A percentile compares a stretch with the other conserved stretches of the same genome.
Evolutionary conservation across 2,797 vertebrate species (phyloP).

Genomic region (Choloepus didactylus): DNA sequence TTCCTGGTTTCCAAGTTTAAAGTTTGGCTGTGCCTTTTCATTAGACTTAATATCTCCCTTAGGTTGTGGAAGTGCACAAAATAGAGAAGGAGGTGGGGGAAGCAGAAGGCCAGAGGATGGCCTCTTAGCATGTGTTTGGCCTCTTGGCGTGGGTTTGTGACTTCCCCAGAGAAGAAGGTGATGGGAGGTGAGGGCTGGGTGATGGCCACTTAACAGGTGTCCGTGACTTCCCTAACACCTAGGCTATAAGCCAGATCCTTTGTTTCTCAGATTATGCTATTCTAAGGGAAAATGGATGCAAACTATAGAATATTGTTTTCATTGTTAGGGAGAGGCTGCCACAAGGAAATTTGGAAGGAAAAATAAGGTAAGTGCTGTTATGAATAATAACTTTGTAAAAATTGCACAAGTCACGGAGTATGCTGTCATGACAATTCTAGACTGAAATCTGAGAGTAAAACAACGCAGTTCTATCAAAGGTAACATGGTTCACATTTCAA

Average conservation of each 20-base stretch:
- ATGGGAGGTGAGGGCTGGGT: no score
- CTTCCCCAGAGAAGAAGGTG: no score
- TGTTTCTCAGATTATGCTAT: not conserved
- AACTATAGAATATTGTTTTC: not conserved
- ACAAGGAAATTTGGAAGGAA: conserved; percentile 18
- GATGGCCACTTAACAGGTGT: no score
- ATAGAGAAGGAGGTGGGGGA: no score
- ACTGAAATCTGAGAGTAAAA: conserved; percentile 37
- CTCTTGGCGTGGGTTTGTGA: no score
- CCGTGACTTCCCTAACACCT: no score
- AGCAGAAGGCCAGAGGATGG: no score
- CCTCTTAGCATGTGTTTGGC: no score
- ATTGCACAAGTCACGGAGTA: not conserved
- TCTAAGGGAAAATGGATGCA: not conserved
- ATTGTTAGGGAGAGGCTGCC: conserved; percentile 3
- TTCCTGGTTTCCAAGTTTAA: no score
- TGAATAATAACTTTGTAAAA: conserved; percentile 61
- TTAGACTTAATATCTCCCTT: no score
- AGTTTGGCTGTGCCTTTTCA: no score
- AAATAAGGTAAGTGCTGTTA: conserved; percentile 1
- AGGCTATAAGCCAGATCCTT: not conserved
- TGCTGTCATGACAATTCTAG: conserved; percentile 13
- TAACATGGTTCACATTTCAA: conserved; percentile 4
- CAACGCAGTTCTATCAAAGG: conserved; percentile 13
- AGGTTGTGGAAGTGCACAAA: no score